Evolutionary conservation across 2,113 vertebrate species (phyloP), one percentile per base, ranked within the genome.

Genomic region (Cnemophilus loriae): DNA sequence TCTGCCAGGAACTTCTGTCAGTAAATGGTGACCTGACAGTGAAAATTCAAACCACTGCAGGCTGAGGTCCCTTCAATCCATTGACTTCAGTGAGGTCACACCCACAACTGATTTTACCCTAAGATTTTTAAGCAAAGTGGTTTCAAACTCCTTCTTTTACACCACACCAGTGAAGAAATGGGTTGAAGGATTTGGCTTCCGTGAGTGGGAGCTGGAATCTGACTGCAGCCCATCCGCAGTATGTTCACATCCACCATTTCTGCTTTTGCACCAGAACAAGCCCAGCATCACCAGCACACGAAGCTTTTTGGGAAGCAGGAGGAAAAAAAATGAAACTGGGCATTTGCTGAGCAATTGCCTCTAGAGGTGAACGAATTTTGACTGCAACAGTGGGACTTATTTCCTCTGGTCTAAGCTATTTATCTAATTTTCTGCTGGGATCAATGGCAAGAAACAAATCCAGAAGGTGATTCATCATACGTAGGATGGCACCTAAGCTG

Each of bases 301-400:
- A 80, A 87, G 24, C 12, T 86, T 50, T 61, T 71, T 10, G n/a
- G 56, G 39, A 91, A 83, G 16, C 18, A 37, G 3, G 14, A 7
- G 33, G 2, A 4, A 20, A 59, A 59, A 14, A 39, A 13, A 0
- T 27, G 19, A 55, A 83, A 56, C 21, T 27, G 26, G 47, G 47
- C 39, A 75, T 80, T 91, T 93, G 71, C 79, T 90, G 69, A 95
- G 88, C 52, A 84, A 84, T 37, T 91, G 52, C 85, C 37, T 81
- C 52, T 71, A 49, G 52, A 56, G 32, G 8, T 77, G 73, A 88
- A 93, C 33, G 32, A 86, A 84, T 78, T 78, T 84, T 74, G 56
- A 89, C 80, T 89, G 64, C 42, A 74, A 22, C 33, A 47, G 47
- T 64, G 64, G 68, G 44, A 71, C 78, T 89, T 77, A 39, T 78